These are phyloP conservation scores for Chrysochloris asiatica DNA, from an alignment of 2,113 vertebrate species.

Conservation along the genomic window DNA sequence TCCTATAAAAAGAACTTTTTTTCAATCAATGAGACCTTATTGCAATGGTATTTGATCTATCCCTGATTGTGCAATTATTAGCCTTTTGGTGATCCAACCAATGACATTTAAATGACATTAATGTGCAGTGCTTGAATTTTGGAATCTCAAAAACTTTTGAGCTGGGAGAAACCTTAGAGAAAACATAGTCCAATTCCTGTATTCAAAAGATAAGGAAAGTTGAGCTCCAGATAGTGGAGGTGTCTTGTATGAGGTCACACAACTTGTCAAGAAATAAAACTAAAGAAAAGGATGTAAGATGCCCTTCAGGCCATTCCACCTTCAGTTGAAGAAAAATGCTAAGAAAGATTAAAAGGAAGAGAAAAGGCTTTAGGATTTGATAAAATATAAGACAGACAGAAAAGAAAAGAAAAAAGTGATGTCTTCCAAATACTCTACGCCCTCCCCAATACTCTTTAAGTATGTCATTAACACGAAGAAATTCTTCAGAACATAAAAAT, in stretches of 20 bases:
- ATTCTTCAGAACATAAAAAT: background rate
- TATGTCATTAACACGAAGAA: slow-evolving; percentile 30
- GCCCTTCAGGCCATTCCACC: slow-evolving; percentile 7
- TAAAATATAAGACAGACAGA: background rate
- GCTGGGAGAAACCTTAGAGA: slow-evolving; percentile 54
- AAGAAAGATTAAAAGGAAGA: slow-evolving; percentile 43
- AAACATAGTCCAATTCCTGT: slow-evolving; percentile 59
- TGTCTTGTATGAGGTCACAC: slow-evolving; percentile 50
- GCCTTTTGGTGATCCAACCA: slow-evolving; percentile 74
- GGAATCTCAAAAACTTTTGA: slow-evolving; percentile 66
- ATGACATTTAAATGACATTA: slow-evolving; percentile 76
- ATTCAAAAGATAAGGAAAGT: slow-evolving; percentile 65
- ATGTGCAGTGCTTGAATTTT: slow-evolving; percentile 60
- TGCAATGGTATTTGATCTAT: slow-evolving; percentile 67
- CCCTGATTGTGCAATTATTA: slow-evolving; percentile 73
- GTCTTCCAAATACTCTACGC: background rate
- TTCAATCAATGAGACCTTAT: slow-evolving; percentile 53
- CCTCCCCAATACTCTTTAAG: too few species aligned
- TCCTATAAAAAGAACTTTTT: slow-evolving; percentile 49
- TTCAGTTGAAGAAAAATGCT: slow-evolving; percentile 32
- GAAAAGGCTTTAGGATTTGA: background rate
- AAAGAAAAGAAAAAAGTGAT: background rate
- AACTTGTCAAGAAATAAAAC: slow-evolving; percentile 50
- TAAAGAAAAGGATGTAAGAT: slow-evolving; percentile 17
- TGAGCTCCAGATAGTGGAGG: slow-evolving; percentile 29